These are phyloP conservation scores for Drosophila lutescens DNA, from an alignment of 2,888 invertebrate species.

Conservation along the genomic window DNA sequence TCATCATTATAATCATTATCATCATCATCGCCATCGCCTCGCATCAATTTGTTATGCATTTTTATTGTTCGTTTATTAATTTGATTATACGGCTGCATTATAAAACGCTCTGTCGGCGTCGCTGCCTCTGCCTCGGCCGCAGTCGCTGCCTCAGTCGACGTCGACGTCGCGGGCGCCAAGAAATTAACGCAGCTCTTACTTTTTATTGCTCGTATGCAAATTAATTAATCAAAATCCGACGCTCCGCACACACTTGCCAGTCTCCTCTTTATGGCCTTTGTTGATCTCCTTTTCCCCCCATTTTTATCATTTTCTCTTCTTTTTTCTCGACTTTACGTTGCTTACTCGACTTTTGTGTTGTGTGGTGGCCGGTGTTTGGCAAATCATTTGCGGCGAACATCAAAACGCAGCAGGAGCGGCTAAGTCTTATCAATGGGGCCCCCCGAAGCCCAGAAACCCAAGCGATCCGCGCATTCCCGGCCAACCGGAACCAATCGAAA, in stretches of 20 bases:
- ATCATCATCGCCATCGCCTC: constrained; percentile 24
- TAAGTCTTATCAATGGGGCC: constrained; percentile 41
- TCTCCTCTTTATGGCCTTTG: constrained; percentile 18
- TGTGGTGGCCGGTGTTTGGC: constrained; percentile 49
- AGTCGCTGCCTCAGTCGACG: neutral
- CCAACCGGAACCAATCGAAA: constrained; percentile 30
- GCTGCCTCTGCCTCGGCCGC: neutral
- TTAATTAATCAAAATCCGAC: constrained; percentile 78
- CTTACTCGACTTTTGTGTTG: constrained; percentile 9
- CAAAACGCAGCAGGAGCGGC: constrained; percentile 63
- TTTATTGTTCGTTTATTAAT: constrained; percentile 81
- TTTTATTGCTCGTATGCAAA: constrained; percentile 69
- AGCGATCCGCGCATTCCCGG: neutral
- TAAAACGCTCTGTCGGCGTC: constrained; percentile 11
- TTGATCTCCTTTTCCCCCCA: constrained; percentile 1
- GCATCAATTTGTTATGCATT: constrained; percentile 81
- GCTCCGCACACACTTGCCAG: constrained; percentile 59
- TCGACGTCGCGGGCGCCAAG: constrained; percentile 33
- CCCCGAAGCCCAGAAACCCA: neutral
- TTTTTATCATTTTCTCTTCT: neutral
- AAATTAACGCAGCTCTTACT: constrained; percentile 60
- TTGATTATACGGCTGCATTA: constrained; percentile 64
- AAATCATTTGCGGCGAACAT: constrained; percentile 74
- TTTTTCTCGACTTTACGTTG: constrained; percentile 1
- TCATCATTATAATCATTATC: constrained; percentile 28